phyloP scores from a whole-genome alignment of 2,888 invertebrate species.

The Gortyna flavago region DNA sequence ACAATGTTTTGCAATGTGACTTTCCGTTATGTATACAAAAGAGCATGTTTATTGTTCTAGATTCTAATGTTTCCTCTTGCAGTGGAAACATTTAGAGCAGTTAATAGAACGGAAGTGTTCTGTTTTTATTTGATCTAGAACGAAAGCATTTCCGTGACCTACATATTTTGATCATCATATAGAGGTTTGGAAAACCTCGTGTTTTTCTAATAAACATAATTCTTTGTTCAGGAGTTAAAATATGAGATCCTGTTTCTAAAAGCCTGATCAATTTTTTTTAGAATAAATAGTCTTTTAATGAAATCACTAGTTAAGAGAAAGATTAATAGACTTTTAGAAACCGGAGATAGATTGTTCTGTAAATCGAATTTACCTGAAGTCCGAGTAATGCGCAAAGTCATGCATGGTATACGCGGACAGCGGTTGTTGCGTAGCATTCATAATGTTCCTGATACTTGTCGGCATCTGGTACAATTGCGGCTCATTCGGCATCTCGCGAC shows the following conservation, averaged over 20 bases:
- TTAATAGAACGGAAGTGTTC: background rate
- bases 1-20: constrained; percentile 17
- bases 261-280: background rate
- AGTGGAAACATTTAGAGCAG: background rate
- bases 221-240: background rate
- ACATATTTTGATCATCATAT: background rate
- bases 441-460: constrained; percentile 63
- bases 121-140: background rate
- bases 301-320: background rate
- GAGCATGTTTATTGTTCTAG: background rate
- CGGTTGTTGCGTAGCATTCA: constrained; percentile 54
- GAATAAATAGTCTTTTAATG: background rate
- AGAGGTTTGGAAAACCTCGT: background rate
- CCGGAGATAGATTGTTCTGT: background rate
- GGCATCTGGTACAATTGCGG: constrained; percentile 76
- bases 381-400: constrained; percentile 72
- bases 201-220: background rate
- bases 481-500: constrained; percentile 82
- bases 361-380: constrained; percentile 47
- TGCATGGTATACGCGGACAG: constrained; percentile 66
- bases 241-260: background rate
- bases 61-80: constrained; percentile 4
- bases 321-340: background rate
- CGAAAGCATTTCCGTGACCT: background rate
- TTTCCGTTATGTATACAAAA: constrained; percentile 13